Evolutionary conservation across 2,797 vertebrate species (phyloP), one percentile per base, ranked within the genome.

Genomic region (Crax fasciolata): DNA sequence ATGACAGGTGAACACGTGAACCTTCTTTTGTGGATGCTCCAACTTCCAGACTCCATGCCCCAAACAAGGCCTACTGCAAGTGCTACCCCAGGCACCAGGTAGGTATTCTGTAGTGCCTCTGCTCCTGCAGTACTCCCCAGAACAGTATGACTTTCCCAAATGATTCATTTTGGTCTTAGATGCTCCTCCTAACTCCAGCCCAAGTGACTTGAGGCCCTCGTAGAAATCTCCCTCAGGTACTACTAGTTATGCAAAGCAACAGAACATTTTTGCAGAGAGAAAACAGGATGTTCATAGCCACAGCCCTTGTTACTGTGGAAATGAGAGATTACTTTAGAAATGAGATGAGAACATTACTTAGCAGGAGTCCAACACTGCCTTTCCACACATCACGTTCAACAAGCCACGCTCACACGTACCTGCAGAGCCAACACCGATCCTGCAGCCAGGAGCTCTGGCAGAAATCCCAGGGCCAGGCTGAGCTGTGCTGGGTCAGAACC

Each of bases 91-190:
- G 41, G 10, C 14, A 59, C 16, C 1, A 0, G 35, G 35, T 35
- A 35, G 5, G 2, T 72, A 38, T 58, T 74, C 48, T 21, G 2
- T 2, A 54, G 12, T 5, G 6, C 35, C 21, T 59, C 55, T 2
- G 0, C 21, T 59, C 4, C 32, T 39, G 24, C 1, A n/a, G 3
- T 4, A 12, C 8, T 17, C 9, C 17, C 17, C 14, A 35, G 4
- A 7, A 28, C 18, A n/a, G 1, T 25, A n/a, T 43, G 4, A 21
- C 21, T 55, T 55, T 6, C 11, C 46, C 41, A 41, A 65, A 8
- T 5, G 0, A 38, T 35, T 59, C 9, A 4, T 3, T 3, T 58
- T 21, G 46, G 4, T 30, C 23, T 39, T 57, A 63, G 4, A n/a
- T 39, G 4, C 10, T 65, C 19, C 35, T 67, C 14, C 10, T 30